Base-by-base conservation (phyloP, 1,140 invertebrate genomes). In the Helicoverpa zea region DNA sequence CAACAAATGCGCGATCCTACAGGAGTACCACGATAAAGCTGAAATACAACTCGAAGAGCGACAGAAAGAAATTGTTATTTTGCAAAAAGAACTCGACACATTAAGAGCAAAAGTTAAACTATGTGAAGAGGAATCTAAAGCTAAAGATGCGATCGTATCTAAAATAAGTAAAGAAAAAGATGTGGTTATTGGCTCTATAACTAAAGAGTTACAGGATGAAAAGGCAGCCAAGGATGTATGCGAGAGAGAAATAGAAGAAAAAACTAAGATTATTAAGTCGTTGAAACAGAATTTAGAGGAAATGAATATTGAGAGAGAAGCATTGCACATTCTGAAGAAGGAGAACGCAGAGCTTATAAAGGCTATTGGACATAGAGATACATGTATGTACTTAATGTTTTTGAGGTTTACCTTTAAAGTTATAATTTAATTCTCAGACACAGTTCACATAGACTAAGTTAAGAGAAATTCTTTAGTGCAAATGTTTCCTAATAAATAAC, bases 281-380 rank as follows among this genome's bases (percentile, higher is more conserved):
- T 77, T 90, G 47, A 79, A 74, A 63, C 80, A 84, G 12, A 82
- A 89, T 43, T 80, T 91, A 35, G 81, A 84, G 23, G 80, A 80
- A 9, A 70, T 81, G 3, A 84, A 84, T 59, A 43, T 77, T 14
- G 81, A 88, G 12, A 79, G 81, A 10, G 85, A 87, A 35, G 77
- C 85, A 14, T 68, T 88, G 5, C 83, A 89, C 12, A 61, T 80
- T 35, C 76, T 90, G 18, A 86, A 75, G 61, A 90, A 83, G n/a
- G 85, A 91, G 72, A 91, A 89, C 58, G 86, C 89, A n/a, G 81
- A 88, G 47, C 81, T 91, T 52, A 75, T 87, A 14, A 88, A 85
- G 83, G 86, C 81, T 16, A 73, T 86, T 18, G 87, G 79, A 51
- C 81, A 88, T 61, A 85, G 66, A 58, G 87, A 91, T 47, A 88